Conservation (phyloP, 2,888 invertebrate species). For the Linnaemya tessellans region DNA sequence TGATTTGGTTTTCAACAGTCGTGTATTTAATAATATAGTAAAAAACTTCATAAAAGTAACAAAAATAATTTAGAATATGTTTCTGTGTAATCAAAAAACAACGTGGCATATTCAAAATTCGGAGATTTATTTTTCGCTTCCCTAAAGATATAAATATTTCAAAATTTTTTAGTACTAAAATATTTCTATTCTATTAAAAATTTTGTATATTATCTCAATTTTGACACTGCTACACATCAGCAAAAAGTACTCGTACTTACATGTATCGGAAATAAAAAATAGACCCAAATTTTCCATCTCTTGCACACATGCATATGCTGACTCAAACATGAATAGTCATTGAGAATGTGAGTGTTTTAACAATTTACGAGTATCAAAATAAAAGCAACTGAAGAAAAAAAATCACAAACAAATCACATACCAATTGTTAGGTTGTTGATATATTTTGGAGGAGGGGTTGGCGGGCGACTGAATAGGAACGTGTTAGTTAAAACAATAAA, state of each 20-base stretch:
- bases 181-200: too few species aligned
- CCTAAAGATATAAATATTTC: too few species aligned
- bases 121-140: too few species aligned
- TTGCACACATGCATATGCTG: not conserved
- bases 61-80: too few species aligned
- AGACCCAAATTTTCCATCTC: not conserved
- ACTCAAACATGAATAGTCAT: slow-evolving; percentile 9
- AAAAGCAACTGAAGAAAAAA: slow-evolving; percentile 37
- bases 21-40: too few species aligned
- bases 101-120: too few species aligned
- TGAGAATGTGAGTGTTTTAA: slow-evolving; percentile 39
- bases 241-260: not conserved
- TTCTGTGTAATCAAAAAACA: too few species aligned
- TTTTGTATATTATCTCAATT: too few species aligned
- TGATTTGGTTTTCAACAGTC: too few species aligned
- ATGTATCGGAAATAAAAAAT: not conserved
- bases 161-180: too few species aligned
- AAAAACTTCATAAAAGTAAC: too few species aligned
- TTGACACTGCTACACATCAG: not conserved
- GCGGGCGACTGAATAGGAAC: slow-evolving; percentile 29
- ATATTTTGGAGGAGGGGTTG: not conserved
- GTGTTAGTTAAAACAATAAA: slow-evolving; percentile 57
- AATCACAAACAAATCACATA: slow-evolving; percentile 66
- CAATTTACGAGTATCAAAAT: slow-evolving; percentile 43
- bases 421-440: slow-evolving; percentile 28